Evolutionary conservation across 1,140 invertebrate species (phyloP).

Genomic region (Mycetomoellerius zeteki): DNA sequence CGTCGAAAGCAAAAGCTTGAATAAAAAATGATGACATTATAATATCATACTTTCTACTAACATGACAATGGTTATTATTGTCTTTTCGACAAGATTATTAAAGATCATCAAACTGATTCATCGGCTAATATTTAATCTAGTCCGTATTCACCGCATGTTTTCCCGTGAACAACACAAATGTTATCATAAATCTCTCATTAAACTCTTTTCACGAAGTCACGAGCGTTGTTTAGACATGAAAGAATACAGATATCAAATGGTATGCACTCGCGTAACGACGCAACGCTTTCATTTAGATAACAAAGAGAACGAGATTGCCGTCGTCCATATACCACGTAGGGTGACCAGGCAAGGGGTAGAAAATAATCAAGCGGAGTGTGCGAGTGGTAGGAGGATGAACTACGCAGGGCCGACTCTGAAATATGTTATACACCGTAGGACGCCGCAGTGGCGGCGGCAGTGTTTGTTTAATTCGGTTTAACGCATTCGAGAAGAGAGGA

Average conservation of each 20-base stretch:
- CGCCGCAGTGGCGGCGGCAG: constrained; percentile 34
- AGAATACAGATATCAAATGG: constrained; percentile 58
- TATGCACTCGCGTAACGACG: constrained; percentile 61
- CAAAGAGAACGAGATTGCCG: constrained; percentile 62
- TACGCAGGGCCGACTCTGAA: constrained; percentile 62
- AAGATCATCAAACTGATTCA: constrained; percentile 15
- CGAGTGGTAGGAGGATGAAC: constrained; percentile 24
- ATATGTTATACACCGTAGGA: constrained; percentile 62
- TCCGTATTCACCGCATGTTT: background rate
- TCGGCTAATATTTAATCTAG: background rate
- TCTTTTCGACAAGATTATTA: constrained; percentile 1
- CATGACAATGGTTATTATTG: background rate
- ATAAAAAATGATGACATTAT: background rate
- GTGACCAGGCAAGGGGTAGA: constrained; percentile 45
- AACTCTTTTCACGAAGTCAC: constrained; percentile 56
- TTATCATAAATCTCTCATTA: constrained; percentile 60
- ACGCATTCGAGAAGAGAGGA: constrained; percentile 28
- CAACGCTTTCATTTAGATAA: constrained; percentile 61
- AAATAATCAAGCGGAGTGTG: constrained; percentile 63
- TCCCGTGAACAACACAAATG: background rate
- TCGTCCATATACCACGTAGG: background rate
- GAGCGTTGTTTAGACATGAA: constrained; percentile 54
- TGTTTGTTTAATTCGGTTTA: constrained; percentile 76
- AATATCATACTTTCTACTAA: constrained; percentile 15
- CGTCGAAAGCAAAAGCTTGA: background rate